Conservation (phyloP, 2,888 invertebrate genomes). For the Chrysodeixis includens region DNA sequence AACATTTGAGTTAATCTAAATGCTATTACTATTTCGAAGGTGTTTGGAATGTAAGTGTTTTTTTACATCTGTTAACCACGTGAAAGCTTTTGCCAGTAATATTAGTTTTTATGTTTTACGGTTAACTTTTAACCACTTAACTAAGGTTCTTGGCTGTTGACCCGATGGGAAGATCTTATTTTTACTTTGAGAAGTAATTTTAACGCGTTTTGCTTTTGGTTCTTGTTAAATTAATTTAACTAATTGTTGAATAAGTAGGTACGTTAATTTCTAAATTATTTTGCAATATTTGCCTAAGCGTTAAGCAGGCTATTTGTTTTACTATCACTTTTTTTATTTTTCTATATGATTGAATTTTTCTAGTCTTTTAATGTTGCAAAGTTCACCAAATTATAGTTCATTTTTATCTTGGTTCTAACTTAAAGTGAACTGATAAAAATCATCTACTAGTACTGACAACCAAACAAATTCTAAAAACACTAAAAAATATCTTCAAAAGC, state of each 20-base stretch:
- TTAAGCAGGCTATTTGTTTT: too few species aligned
- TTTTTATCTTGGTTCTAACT: too few species aligned
- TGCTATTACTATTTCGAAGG: background rate
- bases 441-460: background rate
- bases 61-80: background rate
- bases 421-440: background rate
- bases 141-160: background rate
- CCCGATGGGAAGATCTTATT: background rate
- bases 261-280: too few species aligned
- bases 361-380: too few species aligned
- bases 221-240: too few species aligned
- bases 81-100: constrained; percentile 1
- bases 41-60: background rate
- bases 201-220: too few species aligned
- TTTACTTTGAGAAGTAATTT: background rate
- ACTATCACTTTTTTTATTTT: too few species aligned
- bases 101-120: background rate
- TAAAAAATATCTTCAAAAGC: background rate
- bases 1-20: background rate
- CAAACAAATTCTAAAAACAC: background rate
- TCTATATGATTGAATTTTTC: too few species aligned
- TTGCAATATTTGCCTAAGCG: too few species aligned
- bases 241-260: too few species aligned
- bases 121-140: background rate
- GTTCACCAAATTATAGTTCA: too few species aligned